These are phyloP conservation scores for Eupeodes luniger DNA, from an alignment of 2,888 invertebrate species.

Conservation along the genomic window DNA sequence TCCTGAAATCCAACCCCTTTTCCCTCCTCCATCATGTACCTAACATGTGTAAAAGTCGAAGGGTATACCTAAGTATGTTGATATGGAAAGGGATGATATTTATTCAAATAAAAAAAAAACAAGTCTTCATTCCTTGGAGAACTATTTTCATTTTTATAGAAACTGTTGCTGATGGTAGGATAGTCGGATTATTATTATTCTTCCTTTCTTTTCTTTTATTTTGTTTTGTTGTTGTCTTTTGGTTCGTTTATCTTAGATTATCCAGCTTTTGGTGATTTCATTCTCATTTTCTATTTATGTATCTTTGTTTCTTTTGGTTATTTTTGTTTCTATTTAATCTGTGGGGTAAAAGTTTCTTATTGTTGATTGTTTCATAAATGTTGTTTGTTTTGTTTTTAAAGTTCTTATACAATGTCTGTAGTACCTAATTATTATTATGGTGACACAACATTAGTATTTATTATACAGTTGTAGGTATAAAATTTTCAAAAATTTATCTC, in stretches of 20 bases:
- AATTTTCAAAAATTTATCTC: too few species aligned
- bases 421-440: neutral
- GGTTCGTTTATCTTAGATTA: conserved; percentile 64
- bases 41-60: conserved; percentile 13
- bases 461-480: too few species aligned
- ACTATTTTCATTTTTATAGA: conserved; percentile 38
- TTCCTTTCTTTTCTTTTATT: neutral
- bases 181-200: conserved; percentile 18
- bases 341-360: conserved; percentile 32
- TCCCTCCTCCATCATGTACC: too few species aligned
- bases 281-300: conserved; percentile 8
- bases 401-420: neutral
- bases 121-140: conserved; percentile 20
- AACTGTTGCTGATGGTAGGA: conserved; percentile 52
- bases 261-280: conserved; percentile 43
- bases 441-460: too few species aligned
- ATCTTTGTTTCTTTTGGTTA: neutral
- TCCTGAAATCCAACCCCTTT: neutral
- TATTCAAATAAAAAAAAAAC: neutral
- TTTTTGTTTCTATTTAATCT: conserved; percentile 17
- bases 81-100: neutral
- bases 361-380: conserved; percentile 56
- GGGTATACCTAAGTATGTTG: neutral
- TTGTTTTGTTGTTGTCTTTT: conserved; percentile 13
- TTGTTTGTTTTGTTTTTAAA: neutral